A percentile compares a stretch with the other conserved stretches of the same genome.
Evolutionary conservation across 2,888 invertebrate genomes (phyloP).

Genomic region (Microdon myrmicae): DNA sequence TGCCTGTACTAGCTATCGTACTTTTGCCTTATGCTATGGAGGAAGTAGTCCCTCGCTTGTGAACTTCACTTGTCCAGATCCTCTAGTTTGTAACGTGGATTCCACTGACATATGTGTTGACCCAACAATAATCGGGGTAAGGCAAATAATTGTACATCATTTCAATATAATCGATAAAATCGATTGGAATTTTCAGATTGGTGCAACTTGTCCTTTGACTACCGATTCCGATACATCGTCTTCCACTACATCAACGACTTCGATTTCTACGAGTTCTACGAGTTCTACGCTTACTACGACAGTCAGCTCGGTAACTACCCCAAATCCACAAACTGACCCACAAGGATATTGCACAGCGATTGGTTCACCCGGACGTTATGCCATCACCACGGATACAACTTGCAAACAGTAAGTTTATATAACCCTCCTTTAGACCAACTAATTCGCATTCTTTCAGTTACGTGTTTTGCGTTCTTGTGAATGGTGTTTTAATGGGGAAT

Average conservation of each 20-base stretch:
- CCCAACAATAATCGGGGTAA: constrained; percentile 5
- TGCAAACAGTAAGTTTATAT: constrained; percentile 15
- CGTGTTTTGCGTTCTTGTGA: constrained; percentile 8
- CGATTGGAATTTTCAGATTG: constrained; percentile 9
- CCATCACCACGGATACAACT: constrained; percentile 7
- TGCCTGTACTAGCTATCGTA: constrained; percentile 27
- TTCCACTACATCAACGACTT: neutral
- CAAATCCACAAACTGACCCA: constrained; percentile 1
- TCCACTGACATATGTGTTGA: constrained; percentile 15
- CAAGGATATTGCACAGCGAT: neutral
- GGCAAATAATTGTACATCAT: neutral
- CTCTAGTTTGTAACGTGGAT: constrained; percentile 8
- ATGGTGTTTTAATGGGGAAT: constrained; percentile 3
- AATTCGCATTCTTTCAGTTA: constrained; percentile 5
- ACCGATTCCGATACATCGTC: neutral
- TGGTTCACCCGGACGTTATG: constrained; percentile 11
- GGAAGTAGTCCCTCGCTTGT: neutral
- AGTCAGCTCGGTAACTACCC: neutral
- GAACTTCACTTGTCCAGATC: constrained; percentile 5
- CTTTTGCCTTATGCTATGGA: constrained; percentile 24
- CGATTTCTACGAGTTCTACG: too few relatives aligned
- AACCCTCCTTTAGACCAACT: neutral
- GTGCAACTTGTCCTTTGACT: constrained; percentile 17
- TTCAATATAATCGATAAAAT: neutral
- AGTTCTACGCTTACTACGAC: too few relatives aligned